Base-by-base conservation (phyloP, 2,113 vertebrate genomes). In the Amphilophus citrinellus region DNA sequence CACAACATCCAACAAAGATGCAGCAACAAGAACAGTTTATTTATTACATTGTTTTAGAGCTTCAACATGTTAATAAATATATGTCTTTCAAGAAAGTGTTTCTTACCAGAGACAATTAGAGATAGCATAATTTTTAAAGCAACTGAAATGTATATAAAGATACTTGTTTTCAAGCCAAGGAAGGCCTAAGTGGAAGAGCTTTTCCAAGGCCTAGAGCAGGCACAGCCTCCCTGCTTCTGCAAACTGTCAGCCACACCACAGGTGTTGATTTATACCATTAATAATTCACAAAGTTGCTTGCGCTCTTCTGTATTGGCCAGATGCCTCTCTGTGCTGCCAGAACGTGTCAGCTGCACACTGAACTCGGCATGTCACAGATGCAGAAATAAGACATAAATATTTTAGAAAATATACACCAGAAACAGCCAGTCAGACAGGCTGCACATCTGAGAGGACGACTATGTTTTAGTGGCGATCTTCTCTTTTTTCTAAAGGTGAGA, bases 351-450 rank as follows among this genome's bases (percentile, higher is more conserved):
- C 97, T 97, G 97, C 95, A 93, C 91, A 96, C 92, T 96, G 96
- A 95, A 97, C 96, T 92, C 93, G 88, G 90, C 95, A 95, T 95
- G 95, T 96, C 94, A 95, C 94, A 96, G 94, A 95, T 92, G 96
- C 94, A 97, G 96, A 97, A 98, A 97, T 96, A 96, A 95, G 94
- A 95, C 96, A 98, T 97, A 96, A 97, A 98, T 98, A 97, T 97
- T 98, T 97, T 6, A 97, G 95, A 97, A 97, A 97, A 92, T 91
- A 92, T 95, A 95, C 92, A 96, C 79, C 90, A 86, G 92, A 95
- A 96, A 80, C 90, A 95, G 95, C 95, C 97, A 96, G 93, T 93
- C 92, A 91, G 91, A 89, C 61, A 78, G 92, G 88, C 85, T 47
- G 61, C 63, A 78, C 78, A 79, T 82, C 30, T 83, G 65, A 88